Percentiles rank a stretch among this genome's conserved stretches.
These are phyloP conservation scores for Rhombomys opimus DNA, from an alignment of 2,113 vertebrate species.

Conservation along the genomic window DNA sequence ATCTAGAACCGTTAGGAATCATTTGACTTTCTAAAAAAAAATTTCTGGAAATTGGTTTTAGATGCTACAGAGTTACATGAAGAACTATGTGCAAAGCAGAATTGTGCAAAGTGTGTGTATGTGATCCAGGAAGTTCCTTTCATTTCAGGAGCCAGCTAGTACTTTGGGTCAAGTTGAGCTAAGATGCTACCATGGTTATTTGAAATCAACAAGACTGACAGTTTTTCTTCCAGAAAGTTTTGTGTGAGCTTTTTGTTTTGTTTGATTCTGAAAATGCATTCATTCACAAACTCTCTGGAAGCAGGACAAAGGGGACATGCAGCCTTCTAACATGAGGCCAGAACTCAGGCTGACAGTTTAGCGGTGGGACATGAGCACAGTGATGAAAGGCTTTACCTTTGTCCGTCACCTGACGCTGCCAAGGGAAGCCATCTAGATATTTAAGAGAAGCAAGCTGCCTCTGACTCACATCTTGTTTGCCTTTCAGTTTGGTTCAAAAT, in stretches of 20 bases:
- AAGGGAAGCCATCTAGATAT: conserved; percentile 52
- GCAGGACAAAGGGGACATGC: neutral
- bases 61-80: conserved; percentile 51
- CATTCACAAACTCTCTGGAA: conserved; percentile 56
- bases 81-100: conserved; percentile 12
- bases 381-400: conserved; percentile 42
- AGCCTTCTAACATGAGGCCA: conserved; percentile 8
- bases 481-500: conserved; percentile 46
- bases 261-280: conserved; percentile 52
- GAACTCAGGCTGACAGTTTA: neutral
- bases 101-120: conserved; percentile 44
- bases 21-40: conserved; percentile 69
- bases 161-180: conserved; percentile 35
- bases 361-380: neutral
- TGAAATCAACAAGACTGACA: conserved; percentile 28
- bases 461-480: conserved; percentile 47
- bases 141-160: conserved; percentile 62
- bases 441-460: conserved; percentile 28
- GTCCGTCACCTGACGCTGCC: neutral
- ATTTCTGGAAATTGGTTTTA: conserved; percentile 62
- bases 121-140: conserved; percentile 60
- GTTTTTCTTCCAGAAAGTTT: neutral
- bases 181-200: neutral
- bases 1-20: conserved; percentile 50
- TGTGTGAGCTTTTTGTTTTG: conserved; percentile 3